phyloP scores from a whole-genome alignment of 2,797 vertebrate species.

The Parauchenoglanis ngamensis region DNA sequence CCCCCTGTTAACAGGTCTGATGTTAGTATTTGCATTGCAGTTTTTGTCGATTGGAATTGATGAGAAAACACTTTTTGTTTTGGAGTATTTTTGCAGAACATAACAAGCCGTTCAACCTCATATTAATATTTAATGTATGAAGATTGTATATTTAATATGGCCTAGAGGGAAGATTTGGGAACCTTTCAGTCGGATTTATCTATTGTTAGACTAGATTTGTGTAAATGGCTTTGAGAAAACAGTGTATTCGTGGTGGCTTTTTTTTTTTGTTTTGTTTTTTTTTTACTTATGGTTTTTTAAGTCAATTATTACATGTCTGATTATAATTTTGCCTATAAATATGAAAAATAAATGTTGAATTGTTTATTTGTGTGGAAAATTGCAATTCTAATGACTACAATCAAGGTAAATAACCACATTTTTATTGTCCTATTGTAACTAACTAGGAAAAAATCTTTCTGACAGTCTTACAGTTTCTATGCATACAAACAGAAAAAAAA shows the following conservation, averaged over 20 bases:
- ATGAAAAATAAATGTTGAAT: not conserved
- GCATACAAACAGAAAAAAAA: not conserved
- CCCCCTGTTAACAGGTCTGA: constrained; percentile 40
- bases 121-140: constrained; percentile 76
- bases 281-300: not conserved
- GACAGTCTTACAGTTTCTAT: no score
- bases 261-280: constrained; percentile 48
- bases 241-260: constrained; percentile 34
- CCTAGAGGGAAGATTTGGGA: constrained; percentile 65
- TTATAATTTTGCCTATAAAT: constrained; percentile 13
- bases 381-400: not conserved
- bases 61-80: constrained; percentile 29
- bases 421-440: not conserved
- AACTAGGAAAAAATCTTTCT: not conserved
- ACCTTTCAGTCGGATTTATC: constrained; percentile 78
- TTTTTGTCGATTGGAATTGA: constrained; percentile 40
- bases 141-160: constrained; percentile 75
- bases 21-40: constrained; percentile 45
- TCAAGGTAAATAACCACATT: not conserved
- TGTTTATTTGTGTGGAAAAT: not conserved
- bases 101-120: constrained; percentile 60
- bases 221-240: not conserved
- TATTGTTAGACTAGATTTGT: constrained; percentile 74
- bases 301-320: constrained; percentile 20
- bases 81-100: constrained; percentile 4